A percentile compares a stretch with the other conserved stretches of the same genome.
Conservation (phyloP, 2,888 invertebrate species). For the Hypomecis atomaria region DNA sequence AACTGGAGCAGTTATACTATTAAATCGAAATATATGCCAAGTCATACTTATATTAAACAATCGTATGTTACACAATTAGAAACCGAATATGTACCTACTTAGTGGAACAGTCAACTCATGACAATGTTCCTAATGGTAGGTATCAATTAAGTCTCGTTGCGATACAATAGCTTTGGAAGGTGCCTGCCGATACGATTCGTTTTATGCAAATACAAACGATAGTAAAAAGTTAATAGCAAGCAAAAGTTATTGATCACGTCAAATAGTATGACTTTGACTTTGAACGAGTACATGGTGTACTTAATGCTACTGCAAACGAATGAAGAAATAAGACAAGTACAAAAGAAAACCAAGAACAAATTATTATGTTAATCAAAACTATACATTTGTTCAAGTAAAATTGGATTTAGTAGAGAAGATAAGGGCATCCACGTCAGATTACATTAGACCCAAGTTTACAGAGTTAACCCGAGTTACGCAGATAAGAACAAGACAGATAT, state of each 20-base stretch:
- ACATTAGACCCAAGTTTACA: constrained; percentile 16
- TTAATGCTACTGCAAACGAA: constrained; percentile 2
- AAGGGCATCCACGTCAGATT: constrained; percentile 28
- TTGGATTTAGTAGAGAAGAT: constrained; percentile 10
- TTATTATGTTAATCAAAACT: constrained; percentile 2
- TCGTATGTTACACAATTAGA: constrained; percentile 23
- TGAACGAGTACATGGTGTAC: constrained; percentile 16
- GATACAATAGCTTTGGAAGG: constrained; percentile 20
- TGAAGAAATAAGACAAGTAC: neutral
- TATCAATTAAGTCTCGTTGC: constrained; percentile 29
- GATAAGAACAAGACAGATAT: constrained; percentile 24
- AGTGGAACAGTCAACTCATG: constrained; percentile 11
- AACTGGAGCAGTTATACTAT: constrained; percentile 1
- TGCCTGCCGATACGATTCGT: constrained; percentile 14
- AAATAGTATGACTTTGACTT: constrained; percentile 22
- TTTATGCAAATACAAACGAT: constrained; percentile 27
- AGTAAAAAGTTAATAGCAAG: constrained; percentile 28
- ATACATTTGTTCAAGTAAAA: neutral
- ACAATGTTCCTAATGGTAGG: constrained; percentile 19
- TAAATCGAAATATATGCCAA: constrained; percentile 20
- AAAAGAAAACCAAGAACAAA: neutral
- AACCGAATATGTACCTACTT: constrained; percentile 11
- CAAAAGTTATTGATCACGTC: constrained; percentile 23
- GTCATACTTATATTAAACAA: constrained; percentile 29
- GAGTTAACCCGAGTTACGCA: constrained; percentile 32